phyloP scores from a whole-genome alignment of 2,888 invertebrate genomes.

The Dendrolimus pini region DNA sequence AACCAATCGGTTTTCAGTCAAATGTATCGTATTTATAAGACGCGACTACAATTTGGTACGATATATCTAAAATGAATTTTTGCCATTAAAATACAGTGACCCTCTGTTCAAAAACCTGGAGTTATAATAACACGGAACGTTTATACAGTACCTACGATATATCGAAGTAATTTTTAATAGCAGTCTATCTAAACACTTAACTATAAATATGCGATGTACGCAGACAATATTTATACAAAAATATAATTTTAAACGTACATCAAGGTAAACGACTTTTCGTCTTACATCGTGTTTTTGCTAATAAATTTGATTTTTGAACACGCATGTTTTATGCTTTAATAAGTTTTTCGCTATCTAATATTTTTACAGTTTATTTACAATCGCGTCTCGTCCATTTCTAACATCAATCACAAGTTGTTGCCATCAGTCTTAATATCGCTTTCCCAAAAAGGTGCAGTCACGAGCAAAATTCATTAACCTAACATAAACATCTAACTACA shows the following conservation, averaged over 20 bases:
- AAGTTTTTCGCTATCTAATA: conserved; percentile 28
- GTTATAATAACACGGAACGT: conserved; percentile 21
- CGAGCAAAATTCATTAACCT: conserved; percentile 5
- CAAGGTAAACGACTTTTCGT: conserved; percentile 27
- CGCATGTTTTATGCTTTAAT: conserved; percentile 41
- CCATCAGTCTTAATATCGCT: conserved; percentile 60
- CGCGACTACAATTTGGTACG: no score
- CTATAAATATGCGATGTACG: conserved; percentile 33
- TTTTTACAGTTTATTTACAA: conserved; percentile 45
- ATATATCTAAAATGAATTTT: no score
- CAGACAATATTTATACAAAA: conserved; percentile 69
- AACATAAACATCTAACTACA: conserved; percentile 8
- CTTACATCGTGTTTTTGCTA: conserved; percentile 35
- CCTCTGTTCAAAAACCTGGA: not conserved
- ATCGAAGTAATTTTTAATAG: conserved; percentile 17
- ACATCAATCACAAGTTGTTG: conserved; percentile 64
- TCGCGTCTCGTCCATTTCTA: conserved; percentile 41
- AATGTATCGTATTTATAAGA: no score
- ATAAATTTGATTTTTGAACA: conserved; percentile 50
- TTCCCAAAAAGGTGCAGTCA: conserved; percentile 28
- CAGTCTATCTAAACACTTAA: conserved; percentile 30
- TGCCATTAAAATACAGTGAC: not conserved
- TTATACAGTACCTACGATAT: conserved; percentile 26
- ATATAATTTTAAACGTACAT: conserved; percentile 55
- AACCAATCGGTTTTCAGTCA: no score